These are phyloP conservation scores for Drosophila virilis DNA, from an alignment of 1,140 invertebrate species.

Conservation along the genomic window DNA sequence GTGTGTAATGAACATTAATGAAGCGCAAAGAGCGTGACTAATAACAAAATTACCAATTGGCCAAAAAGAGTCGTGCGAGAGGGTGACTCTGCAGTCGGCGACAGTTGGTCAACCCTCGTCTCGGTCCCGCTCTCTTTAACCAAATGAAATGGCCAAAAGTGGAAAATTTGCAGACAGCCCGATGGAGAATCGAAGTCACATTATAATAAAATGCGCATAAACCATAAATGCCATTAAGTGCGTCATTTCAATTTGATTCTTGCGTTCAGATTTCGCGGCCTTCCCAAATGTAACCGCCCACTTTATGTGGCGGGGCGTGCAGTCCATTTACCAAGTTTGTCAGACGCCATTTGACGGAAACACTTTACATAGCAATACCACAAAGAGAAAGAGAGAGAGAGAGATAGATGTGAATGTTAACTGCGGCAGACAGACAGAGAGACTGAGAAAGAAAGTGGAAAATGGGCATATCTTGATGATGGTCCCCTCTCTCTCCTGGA, in stretches of 20 bases:
- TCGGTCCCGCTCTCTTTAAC: slow-evolving; percentile 3
- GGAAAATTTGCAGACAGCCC: slow-evolving; percentile 31
- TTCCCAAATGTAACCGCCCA: slow-evolving; percentile 37
- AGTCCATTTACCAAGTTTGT: slow-evolving; percentile 25
- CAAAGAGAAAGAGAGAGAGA: background rate
- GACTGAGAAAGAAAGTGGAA: background rate
- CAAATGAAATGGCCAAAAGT: slow-evolving; percentile 38
- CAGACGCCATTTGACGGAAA: slow-evolving; percentile 28
- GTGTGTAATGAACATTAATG: slow-evolving; percentile 83
- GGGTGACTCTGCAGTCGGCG: slow-evolving; percentile 22
- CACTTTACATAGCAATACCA: slow-evolving; percentile 35
- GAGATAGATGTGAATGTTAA: slow-evolving; percentile 11
- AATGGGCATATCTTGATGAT: slow-evolving; percentile 28
- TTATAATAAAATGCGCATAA: slow-evolving; percentile 74
- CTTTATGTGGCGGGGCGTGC: slow-evolving; percentile 16
- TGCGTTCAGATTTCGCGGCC: slow-evolving; percentile 46
- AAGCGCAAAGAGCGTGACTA: slow-evolving; percentile 83
- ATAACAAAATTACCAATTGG: slow-evolving; percentile 82
- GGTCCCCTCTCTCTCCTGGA: slow-evolving; percentile 6
- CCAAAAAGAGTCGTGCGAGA: slow-evolving; percentile 61
- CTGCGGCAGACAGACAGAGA: background rate
- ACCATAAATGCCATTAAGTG: slow-evolving; percentile 79
- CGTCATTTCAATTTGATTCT: slow-evolving; percentile 81
- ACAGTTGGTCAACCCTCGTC: slow-evolving; percentile 35
- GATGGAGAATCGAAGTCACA: slow-evolving; percentile 42